Evolutionary conservation across 2,888 invertebrate genomes (phyloP), one percentile per base, ranked within the genome.

Genomic region (Metellina segmentata): DNA sequence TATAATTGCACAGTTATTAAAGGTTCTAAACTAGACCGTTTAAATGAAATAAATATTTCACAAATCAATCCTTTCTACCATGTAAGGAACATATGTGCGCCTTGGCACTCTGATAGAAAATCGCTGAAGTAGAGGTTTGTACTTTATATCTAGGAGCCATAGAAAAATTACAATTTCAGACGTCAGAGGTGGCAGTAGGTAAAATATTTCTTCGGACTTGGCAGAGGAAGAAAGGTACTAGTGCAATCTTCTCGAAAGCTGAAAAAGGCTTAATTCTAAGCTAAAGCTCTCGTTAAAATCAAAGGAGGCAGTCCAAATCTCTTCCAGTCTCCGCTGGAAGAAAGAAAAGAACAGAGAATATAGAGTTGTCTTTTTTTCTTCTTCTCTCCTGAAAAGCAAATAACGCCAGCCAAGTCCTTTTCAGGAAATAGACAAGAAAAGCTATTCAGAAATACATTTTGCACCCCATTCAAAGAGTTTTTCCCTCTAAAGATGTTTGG

Each of bases 401-500:
- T 88, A 88, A 88, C 79, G 61, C 61, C 77, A 51, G 52, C 83
- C 74, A 85, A 75, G 74, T 78, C 81, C 52, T 61, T 81, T 72
- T 72, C 71, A 81, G 79, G 78, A 88, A 88, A 88, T 79, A 81
- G 81, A 81, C 87, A 81, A 72, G 87, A 72, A 88, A 88, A 88
- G 81, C 81, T 81, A 72, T 81, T 88, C 74, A 74, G 72, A 79
- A 88, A 88, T 88, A 81, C 81, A 88, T 81, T 88, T 81, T 88
- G 87, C 87, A 81, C 87, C 53, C 81, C 48, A 72, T 81, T 81
- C 87, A 77, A 85, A 77, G 77, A 77, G 69, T 77, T 16, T 11
- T 85, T 77, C 69, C 85, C 61, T 53, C 69, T 85, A 69, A 78
- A 86, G 86, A 78, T 86, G 86, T 78, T 79, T 71, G 71, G 77